Evolutionary conservation across 2,797 vertebrate species (phyloP), one percentile per base, ranked within the genome.

Genomic region (Odontamblyopus rebecca): DNA sequence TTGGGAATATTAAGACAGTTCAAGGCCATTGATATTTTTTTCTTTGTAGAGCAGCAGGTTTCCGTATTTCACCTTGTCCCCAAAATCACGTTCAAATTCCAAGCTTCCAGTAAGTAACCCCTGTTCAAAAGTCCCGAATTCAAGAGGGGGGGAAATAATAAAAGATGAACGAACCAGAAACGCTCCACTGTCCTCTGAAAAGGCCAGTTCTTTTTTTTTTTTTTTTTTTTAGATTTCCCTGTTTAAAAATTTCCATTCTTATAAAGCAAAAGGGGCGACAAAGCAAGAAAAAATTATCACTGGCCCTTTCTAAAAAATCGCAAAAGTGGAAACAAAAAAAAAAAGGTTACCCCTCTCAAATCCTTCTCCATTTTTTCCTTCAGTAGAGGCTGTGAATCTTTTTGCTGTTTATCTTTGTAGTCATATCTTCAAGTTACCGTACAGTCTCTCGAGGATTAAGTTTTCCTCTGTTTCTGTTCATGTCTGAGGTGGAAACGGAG

Each of bases 1-100:
- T 93, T 93, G 94, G 92, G 94, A 95, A 94, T 86, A 86, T 91
- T 92, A 93, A 94, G 93, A 95, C 93, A 95, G 93, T 94, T 94
- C 93, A 95, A 95, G 94, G 94, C 94, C 94, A 95, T 95, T 90
- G 48, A 91, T 90, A 89, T 92, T 88, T 91, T 87, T 66, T 92
- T 93, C 32, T 62, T 62, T 62, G 90, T 94, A 94, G 93, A 95
- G 94, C 94, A 95, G 94, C 94, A 95, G 90, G 92, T 94, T 94
- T 94, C 88, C 85, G 85, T 93, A 92, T 94, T 93, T 92, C 93
- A 93, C 90, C 92, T 89, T 88, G 76, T 91, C 86, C 91, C 85
- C 41, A 48, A 85, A 83, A 71, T 80, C 74, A 19, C 85, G 82
- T 80, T 79, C 87, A 89, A 89, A 92, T 89, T 88, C 83, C 71